Conservation (phyloP, 2,888 invertebrate species). For the Nebria salina region DNA sequence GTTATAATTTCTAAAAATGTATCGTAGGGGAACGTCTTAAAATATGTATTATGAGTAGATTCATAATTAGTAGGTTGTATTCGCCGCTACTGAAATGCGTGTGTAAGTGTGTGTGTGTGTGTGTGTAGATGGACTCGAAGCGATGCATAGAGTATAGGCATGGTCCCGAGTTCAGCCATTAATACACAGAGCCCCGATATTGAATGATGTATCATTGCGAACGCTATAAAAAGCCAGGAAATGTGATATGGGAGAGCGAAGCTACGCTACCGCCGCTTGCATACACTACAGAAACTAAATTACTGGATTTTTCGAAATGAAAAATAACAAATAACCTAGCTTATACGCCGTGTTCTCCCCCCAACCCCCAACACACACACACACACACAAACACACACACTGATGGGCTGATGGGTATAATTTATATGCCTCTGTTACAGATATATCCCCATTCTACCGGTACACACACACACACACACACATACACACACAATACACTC, state of each 20-base stretch:
- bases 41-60: too few species aligned
- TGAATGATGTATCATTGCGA: slow-evolving; percentile 65
- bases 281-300: slow-evolving; percentile 64
- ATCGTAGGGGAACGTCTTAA: too few species aligned
- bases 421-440: slow-evolving; percentile 57
- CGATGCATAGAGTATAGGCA: neutral
- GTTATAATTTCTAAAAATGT: too few species aligned
- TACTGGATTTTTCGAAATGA: slow-evolving; percentile 65
- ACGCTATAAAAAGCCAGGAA: slow-evolving; percentile 65
- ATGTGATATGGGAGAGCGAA: slow-evolving; percentile 62
- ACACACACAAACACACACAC: slow-evolving; percentile 54
- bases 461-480: slow-evolving; percentile 44
- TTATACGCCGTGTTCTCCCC: slow-evolving; percentile 51
- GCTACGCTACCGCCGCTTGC: slow-evolving; percentile 51
- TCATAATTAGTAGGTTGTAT: too few species aligned
- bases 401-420: slow-evolving; percentile 63
- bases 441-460: slow-evolving; percentile 44
- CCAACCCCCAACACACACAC: slow-evolving; percentile 29
- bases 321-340: slow-evolving; percentile 65
- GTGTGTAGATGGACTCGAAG: too few species aligned
- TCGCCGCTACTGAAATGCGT: too few species aligned
- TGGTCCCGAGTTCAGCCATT: slow-evolving; percentile 56
- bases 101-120: too few species aligned
- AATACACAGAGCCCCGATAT: slow-evolving; percentile 62
- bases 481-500: slow-evolving; percentile 41